Evolutionary conservation across 53 echinoderm and acorn worm genomes (phyloP).

Genomic region (Zoroaster sp.): DNA sequence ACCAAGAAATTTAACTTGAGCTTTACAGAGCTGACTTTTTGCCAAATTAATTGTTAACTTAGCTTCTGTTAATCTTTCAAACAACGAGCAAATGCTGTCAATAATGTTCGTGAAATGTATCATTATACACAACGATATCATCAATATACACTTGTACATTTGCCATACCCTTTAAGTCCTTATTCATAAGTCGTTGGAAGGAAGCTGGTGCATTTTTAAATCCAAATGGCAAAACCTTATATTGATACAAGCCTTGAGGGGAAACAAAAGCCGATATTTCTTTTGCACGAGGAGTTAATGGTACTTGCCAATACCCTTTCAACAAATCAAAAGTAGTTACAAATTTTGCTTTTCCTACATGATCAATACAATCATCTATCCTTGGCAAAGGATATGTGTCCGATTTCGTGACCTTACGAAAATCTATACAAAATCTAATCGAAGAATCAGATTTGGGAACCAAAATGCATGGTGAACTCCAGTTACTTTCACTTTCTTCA

Average conservation of each 20-base stretch:
- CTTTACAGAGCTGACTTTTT: slow-evolving; percentile 63
- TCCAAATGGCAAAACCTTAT: slow-evolving; percentile 46
- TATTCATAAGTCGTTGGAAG: slow-evolving; percentile 41
- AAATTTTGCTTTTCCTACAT: slow-evolving; percentile 18
- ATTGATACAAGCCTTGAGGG: slow-evolving; percentile 24
- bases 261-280: slow-evolving; percentile 48
- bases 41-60: slow-evolving; percentile 39
- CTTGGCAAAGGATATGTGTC: slow-evolving; percentile 56
- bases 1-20: slow-evolving; percentile 60
- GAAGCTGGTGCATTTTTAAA: slow-evolving; percentile 42
- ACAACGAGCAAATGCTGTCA: background rate
- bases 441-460: background rate
- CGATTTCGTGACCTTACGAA: slow-evolving; percentile 35
- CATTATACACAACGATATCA: slow-evolving; percentile 38
- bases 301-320: slow-evolving; percentile 54
- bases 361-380: slow-evolving; percentile 55
- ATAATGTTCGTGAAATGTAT: slow-evolving; percentile 50
- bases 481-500: slow-evolving; percentile 39
- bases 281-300: slow-evolving; percentile 28
- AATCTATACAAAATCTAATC: slow-evolving; percentile 54
- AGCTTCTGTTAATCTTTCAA: slow-evolving; percentile 5
- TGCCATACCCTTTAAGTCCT: background rate
- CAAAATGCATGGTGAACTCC: slow-evolving; percentile 31
- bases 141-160: slow-evolving; percentile 32
- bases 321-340: slow-evolving; percentile 49